Conservation (phyloP, 1,140 invertebrate species). For the Colletes latitarsis region DNA sequence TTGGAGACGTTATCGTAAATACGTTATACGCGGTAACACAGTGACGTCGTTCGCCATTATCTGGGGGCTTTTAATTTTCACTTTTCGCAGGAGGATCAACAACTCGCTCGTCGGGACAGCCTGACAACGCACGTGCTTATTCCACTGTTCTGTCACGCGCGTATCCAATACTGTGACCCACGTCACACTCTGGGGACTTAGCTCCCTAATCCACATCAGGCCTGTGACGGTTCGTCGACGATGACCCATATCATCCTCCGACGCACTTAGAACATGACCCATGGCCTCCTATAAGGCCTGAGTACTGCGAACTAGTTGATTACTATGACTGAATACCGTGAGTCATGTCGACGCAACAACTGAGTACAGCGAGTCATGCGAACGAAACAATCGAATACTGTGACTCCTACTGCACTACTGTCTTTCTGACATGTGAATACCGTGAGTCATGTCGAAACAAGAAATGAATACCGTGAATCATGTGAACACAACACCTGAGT, state of each 20-base stretch:
- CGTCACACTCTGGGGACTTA: slow-evolving; percentile 16
- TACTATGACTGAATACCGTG: background rate
- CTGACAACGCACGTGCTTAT: slow-evolving; percentile 32
- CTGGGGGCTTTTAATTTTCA: background rate
- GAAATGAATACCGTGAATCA: too few relatives aligned
- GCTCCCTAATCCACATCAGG: slow-evolving; percentile 16
- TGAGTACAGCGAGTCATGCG: too few relatives aligned
- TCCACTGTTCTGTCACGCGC: slow-evolving; percentile 23
- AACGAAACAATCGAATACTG: too few relatives aligned
- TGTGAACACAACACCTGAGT: too few relatives aligned
- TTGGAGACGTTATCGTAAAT: background rate
- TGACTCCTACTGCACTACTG: too few relatives aligned
- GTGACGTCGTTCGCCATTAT: too few relatives aligned
- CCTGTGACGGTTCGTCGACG: background rate
- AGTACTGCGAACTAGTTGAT: background rate
- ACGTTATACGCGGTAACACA: too few relatives aligned
- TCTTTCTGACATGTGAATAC: too few relatives aligned
- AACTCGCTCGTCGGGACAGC: background rate
- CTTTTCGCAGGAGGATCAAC: background rate
- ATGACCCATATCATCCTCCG: background rate
- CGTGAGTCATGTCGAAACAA: too few relatives aligned
- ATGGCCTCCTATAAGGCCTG: too few relatives aligned
- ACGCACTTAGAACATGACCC: too few relatives aligned
- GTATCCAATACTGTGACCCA: slow-evolving; percentile 18
- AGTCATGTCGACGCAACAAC: background rate